These are phyloP conservation scores for Drosophila quinaria DNA, from an alignment of 2,888 invertebrate species.

Conservation along the genomic window DNA sequence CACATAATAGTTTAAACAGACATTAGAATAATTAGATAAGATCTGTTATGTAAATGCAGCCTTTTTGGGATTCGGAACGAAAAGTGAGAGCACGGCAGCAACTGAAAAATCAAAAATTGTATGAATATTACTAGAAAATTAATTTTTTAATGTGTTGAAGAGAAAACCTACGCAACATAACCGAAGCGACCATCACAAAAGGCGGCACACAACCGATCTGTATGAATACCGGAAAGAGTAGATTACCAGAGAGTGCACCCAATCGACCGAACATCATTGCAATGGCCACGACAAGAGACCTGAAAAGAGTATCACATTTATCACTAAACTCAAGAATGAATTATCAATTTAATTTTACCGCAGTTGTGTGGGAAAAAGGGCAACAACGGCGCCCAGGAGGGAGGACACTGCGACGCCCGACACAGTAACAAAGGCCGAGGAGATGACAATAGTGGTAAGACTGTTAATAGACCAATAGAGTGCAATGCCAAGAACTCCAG, in stretches of 20 bases:
- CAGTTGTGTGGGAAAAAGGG: conserved; percentile 84
- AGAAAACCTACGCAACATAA: conserved; percentile 87
- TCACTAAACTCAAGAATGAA: background rate
- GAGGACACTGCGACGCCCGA: conserved; percentile 83
- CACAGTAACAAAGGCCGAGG: conserved; percentile 86
- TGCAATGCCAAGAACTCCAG: conserved; percentile 86
- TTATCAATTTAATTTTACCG: conserved; percentile 65
- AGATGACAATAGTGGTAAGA: conserved; percentile 87
- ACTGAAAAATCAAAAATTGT: conserved; percentile 47
- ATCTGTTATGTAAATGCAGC: conserved; percentile 56
- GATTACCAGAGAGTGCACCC: conserved; percentile 90
- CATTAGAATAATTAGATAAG: background rate
- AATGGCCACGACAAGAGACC: conserved; percentile 89
- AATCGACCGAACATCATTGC: conserved; percentile 90
- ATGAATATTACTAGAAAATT: background rate
- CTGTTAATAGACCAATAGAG: conserved; percentile 88
- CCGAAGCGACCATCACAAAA: conserved; percentile 89
- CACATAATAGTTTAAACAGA: background rate
- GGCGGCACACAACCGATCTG: conserved; percentile 90
- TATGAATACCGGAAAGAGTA: conserved; percentile 90
- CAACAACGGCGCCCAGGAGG: conserved; percentile 82
- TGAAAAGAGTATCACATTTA: background rate
- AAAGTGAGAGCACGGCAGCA: conserved; percentile 68
- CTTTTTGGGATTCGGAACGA: conserved; percentile 73
- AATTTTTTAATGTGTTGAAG: background rate